Evolutionary conservation across 1,140 invertebrate genomes (phyloP).

Genomic region (Heliconius melpomene): DNA sequence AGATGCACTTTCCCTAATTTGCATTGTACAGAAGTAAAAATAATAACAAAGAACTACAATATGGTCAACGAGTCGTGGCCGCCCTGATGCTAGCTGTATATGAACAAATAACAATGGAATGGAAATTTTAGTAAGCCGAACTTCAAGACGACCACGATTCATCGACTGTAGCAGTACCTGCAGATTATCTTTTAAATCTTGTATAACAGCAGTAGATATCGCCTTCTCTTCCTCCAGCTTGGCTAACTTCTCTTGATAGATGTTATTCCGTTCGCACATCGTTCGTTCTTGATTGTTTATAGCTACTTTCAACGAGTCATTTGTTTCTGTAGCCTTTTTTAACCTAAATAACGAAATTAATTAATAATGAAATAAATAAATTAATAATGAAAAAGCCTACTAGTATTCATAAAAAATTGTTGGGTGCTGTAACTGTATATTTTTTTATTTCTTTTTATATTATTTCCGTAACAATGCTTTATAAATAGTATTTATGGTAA

Average conservation of each 20-base stretch:
- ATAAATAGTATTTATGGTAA: no score
- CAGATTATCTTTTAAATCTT: slow-evolving; percentile 39
- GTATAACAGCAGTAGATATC: slow-evolving; percentile 1
- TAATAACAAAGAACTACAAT: no score
- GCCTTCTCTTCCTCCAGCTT: slow-evolving; percentile 42
- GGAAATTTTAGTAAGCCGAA: no score
- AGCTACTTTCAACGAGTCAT: slow-evolving; percentile 43
- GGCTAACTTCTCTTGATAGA: slow-evolving; percentile 15
- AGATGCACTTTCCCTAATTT: background rate
- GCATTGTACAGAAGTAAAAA: background rate
- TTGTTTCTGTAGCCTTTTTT: slow-evolving; percentile 42
- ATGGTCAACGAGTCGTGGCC: no score
- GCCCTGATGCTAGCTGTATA: no score
- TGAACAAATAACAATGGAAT: no score
- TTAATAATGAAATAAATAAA: background rate
- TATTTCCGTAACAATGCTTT: background rate
- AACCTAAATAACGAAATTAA: slow-evolving; percentile 34
- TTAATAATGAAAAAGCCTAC: no score
- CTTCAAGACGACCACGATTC: no score
- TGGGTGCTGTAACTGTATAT: background rate
- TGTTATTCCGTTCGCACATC: slow-evolving; percentile 46
- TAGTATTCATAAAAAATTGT: no score
- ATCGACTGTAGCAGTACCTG: slow-evolving; percentile 33
- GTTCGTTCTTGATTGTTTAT: slow-evolving; percentile 49
- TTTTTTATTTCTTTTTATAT: background rate